Conservation (phyloP, 53 echinoderm and acorn worm genomes). For the Apostichopus leukothele region DNA sequence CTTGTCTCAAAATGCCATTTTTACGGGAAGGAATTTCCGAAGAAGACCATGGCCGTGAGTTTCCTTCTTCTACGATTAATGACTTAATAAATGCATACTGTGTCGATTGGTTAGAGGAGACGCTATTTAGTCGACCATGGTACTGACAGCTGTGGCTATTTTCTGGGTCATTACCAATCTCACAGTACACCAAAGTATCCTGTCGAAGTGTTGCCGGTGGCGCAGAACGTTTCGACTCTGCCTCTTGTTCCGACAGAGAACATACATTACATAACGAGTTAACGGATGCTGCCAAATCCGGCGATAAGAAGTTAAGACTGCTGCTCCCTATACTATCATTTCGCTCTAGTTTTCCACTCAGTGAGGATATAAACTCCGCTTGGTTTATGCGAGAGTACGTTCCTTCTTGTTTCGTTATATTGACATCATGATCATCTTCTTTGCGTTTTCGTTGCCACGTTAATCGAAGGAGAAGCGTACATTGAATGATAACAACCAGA, state of each 20-base stretch:
- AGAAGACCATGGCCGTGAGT: background rate
- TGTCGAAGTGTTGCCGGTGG: background rate
- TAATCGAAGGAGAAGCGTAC: background rate
- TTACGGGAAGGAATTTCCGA: background rate
- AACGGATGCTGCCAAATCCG: background rate
- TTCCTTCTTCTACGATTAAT: constrained; percentile 3
- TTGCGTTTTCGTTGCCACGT: background rate
- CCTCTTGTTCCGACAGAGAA: background rate
- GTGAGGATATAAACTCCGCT: constrained; percentile 24
- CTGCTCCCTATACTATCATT: constrained; percentile 45
- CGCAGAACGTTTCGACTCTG: background rate
- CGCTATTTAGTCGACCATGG: background rate
- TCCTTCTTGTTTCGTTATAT: background rate
- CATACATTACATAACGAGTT: constrained; percentile 17
- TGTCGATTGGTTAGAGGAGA: background rate
- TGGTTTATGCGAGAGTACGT: constrained; percentile 3
- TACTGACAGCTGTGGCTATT: background rate
- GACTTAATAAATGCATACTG: constrained; percentile 20
- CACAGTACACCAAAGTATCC: constrained; percentile 6
- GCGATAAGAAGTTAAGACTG: constrained; percentile 31
- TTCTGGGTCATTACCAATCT: background rate
- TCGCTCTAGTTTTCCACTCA: constrained; percentile 26
- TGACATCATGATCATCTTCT: background rate
- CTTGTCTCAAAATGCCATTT: constrained; percentile 6
- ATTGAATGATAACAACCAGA: background rate